These are phyloP conservation scores for Andrena chrysosceles DNA, from an alignment of 2,888 invertebrate species.

Conservation along the genomic window DNA sequence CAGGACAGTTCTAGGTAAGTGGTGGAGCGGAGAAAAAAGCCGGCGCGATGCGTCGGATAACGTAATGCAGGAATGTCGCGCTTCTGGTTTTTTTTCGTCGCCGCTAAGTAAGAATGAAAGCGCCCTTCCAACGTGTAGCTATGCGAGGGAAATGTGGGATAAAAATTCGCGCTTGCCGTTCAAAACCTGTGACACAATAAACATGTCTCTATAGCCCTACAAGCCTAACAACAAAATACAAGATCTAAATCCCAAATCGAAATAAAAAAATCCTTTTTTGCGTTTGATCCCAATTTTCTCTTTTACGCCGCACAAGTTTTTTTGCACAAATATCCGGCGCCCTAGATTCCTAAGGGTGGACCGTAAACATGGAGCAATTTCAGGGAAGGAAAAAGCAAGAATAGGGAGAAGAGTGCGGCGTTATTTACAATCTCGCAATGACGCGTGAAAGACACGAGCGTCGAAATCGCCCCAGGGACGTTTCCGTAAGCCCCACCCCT, in stretches of 20 bases:
- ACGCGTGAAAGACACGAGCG: conserved; percentile 56
- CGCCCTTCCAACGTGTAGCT: conserved; percentile 57
- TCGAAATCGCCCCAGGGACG: conserved; percentile 43
- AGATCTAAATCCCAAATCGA: no score
- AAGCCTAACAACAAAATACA: no score
- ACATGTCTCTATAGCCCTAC: neutral
- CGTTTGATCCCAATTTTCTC: no score
- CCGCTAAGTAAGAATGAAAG: conserved; percentile 61
- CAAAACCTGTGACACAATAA: conserved; percentile 23
- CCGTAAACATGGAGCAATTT: neutral
- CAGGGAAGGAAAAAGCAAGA: neutral
- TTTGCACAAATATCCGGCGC: no score
- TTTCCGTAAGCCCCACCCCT: conserved; percentile 80
- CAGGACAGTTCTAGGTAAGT: conserved; percentile 46
- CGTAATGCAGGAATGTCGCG: conserved; percentile 71
- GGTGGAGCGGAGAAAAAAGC: conserved; percentile 27
- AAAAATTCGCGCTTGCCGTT: conserved; percentile 50
- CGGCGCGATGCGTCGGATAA: conserved; percentile 62
- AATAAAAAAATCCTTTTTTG: no score
- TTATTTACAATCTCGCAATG: neutral
- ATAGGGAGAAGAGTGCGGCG: conserved; percentile 1
- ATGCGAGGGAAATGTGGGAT: conserved; percentile 63
- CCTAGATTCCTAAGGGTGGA: neutral
- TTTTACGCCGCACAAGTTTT: no score
- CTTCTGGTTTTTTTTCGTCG: conserved; percentile 66